phyloP scores from a whole-genome alignment of 2,888 invertebrate species.

The Molorchus minor region DNA sequence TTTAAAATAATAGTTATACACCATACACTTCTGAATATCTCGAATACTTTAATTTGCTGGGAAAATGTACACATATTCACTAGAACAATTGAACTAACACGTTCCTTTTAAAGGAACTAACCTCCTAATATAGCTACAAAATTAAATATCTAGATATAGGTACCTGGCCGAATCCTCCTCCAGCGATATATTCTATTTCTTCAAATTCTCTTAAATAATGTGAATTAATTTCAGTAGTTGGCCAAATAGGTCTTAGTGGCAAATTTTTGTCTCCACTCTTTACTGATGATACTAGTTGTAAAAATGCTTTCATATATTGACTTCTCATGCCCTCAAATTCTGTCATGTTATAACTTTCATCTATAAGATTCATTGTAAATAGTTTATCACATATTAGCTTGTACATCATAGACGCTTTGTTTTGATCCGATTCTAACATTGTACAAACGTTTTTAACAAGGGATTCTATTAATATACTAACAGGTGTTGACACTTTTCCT shows the following conservation, averaged over 20 bases:
- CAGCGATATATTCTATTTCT: slow-evolving; percentile 74
- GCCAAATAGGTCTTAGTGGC: slow-evolving; percentile 65
- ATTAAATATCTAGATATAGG: no score
- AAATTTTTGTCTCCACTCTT: slow-evolving; percentile 67
- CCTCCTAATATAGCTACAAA: no score
- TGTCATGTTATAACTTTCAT: slow-evolving; percentile 73
- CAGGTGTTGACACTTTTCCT: slow-evolving; percentile 65
- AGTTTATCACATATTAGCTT: slow-evolving; percentile 74
- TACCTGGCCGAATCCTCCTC: slow-evolving; percentile 81
- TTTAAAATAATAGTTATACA: no score
- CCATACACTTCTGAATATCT: no score
- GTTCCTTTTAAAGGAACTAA: no score
- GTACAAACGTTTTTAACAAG: slow-evolving; percentile 75
- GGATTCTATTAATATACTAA: slow-evolving; percentile 75
- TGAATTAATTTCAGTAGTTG: slow-evolving; percentile 67
- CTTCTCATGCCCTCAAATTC: slow-evolving; percentile 76
- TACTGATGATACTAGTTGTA: slow-evolving; percentile 71
- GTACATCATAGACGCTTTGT: slow-evolving; percentile 70
- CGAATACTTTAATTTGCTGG: no score
- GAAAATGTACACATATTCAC: no score
- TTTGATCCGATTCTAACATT: slow-evolving; percentile 70
- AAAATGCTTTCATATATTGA: slow-evolving; percentile 74
- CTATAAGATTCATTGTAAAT: slow-evolving; percentile 74
- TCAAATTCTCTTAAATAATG: slow-evolving; percentile 76
- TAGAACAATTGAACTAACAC: no score